These are phyloP conservation scores for Crotalus viridis DNA, from an alignment of 2,113 vertebrate species.

Conservation along the genomic window DNA sequence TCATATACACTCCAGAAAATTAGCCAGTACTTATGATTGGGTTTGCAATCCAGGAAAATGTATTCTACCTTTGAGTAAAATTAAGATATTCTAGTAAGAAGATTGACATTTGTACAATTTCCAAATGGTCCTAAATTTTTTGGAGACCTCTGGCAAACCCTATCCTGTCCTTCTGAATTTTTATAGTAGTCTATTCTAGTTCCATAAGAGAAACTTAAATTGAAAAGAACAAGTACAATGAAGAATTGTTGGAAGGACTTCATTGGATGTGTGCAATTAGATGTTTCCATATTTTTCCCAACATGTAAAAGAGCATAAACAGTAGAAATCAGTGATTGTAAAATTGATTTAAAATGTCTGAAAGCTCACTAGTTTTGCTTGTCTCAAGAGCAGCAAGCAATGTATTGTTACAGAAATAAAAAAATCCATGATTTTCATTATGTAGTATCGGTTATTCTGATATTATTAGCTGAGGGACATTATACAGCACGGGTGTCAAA, in stretches of 20 bases:
- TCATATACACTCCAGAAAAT: neutral
- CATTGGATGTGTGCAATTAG: neutral
- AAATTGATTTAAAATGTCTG: neutral
- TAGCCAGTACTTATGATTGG: neutral
- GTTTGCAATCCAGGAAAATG: neutral
- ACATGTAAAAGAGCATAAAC: neutral
- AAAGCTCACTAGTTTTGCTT: neutral
- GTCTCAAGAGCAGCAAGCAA: neutral
- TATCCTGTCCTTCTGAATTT: neutral
- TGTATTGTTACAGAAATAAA: neutral
- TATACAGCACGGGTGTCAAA: too few relatives aligned
- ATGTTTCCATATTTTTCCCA: neutral
- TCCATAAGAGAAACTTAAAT: neutral
- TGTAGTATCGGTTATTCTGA: neutral
- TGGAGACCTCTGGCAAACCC: neutral
- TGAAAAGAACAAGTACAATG: neutral
- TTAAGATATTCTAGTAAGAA: neutral
- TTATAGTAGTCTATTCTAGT: neutral
- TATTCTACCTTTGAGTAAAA: neutral
- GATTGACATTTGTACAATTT: neutral
- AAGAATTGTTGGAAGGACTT: neutral
- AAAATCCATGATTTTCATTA: neutral
- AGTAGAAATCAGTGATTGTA: neutral
- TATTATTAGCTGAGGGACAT: neutral
- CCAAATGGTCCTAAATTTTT: neutral